phyloP scores from a whole-genome alignment of 2,797 vertebrate genomes.

The Meda fulgida region DNA sequence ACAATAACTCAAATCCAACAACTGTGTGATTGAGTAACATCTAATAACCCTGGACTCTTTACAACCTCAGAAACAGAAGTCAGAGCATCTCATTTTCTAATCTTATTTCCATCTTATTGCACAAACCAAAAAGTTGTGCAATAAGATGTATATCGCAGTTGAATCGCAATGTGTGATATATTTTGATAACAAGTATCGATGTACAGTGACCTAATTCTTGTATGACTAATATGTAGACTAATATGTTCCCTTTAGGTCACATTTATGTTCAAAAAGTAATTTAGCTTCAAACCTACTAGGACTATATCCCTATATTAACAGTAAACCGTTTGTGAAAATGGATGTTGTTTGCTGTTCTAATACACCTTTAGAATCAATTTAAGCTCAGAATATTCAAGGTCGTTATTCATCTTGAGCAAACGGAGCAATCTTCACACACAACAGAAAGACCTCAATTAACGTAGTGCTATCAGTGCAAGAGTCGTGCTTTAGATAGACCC shows the following conservation, averaged over 20 bases:
- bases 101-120: background rate
- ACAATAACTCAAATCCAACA: background rate
- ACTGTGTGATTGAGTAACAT: background rate
- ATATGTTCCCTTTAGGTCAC: slow-evolving; percentile 41
- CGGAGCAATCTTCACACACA: slow-evolving; percentile 33
- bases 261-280: slow-evolving; percentile 39
- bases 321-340: slow-evolving; percentile 30
- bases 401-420: slow-evolving; percentile 9
- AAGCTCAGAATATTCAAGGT: slow-evolving; percentile 9
- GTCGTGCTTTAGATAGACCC: slow-evolving; percentile 7
- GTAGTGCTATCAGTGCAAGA: slow-evolving; percentile 8
- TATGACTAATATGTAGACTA: slow-evolving; percentile 55
- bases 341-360: slow-evolving; percentile 30
- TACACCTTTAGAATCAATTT: slow-evolving; percentile 13
- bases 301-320: slow-evolving; percentile 4
- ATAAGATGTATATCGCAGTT: slow-evolving; percentile 42
- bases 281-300: slow-evolving; percentile 22
- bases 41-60: background rate
- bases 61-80: slow-evolving; percentile 1
- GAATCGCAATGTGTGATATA: slow-evolving; percentile 27
- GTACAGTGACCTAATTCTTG: slow-evolving; percentile 49
- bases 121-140: slow-evolving; percentile 35
- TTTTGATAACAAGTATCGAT: slow-evolving; percentile 44
- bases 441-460: slow-evolving; percentile 41
- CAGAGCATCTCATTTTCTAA: background rate